phyloP scores from a whole-genome alignment of 2,113 vertebrate species.

The Pachycephala philippinensis region DNA sequence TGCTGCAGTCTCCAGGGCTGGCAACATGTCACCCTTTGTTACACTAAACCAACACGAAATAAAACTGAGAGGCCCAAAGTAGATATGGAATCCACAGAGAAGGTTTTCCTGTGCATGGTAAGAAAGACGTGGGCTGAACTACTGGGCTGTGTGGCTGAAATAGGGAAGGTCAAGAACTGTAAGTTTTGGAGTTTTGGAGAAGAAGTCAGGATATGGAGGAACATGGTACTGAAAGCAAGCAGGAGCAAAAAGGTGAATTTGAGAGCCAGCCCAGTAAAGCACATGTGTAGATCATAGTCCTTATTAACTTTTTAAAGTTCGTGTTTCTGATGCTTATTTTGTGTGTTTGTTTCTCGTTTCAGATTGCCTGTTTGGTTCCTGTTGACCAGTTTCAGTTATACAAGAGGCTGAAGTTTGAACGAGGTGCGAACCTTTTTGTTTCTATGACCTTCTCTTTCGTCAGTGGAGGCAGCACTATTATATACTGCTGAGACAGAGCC shows the following conservation, averaged over 20 bases:
- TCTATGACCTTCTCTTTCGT: neutral
- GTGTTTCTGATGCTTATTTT: neutral
- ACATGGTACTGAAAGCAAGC: accelerated
- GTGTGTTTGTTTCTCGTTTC: constrained; percentile 65
- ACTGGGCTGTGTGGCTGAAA: neutral
- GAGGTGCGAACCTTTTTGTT: constrained; percentile 74
- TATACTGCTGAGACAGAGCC: neutral
- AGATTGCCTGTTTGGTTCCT: constrained; percentile 86
- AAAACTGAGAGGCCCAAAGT: neutral
- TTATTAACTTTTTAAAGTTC: neutral
- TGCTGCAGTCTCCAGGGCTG: neutral
- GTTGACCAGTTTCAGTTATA: constrained; percentile 84
- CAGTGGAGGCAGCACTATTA: neutral
- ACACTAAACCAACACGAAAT: neutral
- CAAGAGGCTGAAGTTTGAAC: constrained; percentile 88
- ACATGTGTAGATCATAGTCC: neutral
- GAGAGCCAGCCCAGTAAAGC: neutral
- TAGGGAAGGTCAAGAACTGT: neutral
- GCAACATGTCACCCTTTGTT: neutral
- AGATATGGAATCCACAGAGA: neutral
- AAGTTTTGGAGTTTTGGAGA: neutral
- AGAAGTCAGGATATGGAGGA: neutral
- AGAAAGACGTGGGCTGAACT: neutral
- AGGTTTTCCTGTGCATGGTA: neutral
- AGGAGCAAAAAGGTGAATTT: neutral